Evolutionary conservation across 2,113 vertebrate species (phyloP).

Genomic region (Irena cyanogastra): DNA sequence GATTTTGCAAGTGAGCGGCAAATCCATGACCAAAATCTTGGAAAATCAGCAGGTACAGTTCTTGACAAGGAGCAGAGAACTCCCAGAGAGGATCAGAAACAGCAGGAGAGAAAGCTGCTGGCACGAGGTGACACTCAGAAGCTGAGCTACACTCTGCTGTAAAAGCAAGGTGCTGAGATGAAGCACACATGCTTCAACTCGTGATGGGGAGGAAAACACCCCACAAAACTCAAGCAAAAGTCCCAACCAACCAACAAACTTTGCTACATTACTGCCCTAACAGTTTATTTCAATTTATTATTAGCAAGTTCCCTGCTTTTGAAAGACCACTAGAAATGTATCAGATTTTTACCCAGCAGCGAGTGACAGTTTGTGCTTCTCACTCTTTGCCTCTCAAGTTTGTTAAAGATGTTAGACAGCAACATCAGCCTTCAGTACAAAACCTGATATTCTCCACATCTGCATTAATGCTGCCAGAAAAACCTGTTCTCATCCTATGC

Average conservation of each 20-base stretch:
- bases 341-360: background rate
- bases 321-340: background rate
- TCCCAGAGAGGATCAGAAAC: background rate
- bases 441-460: background rate
- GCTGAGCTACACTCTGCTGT: accelerated
- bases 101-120: background rate
- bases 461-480: background rate
- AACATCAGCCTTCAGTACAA: background rate
- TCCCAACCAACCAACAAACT: background rate
- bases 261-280: background rate
- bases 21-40: background rate
- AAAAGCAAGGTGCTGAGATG: background rate
- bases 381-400: background rate
- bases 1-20: accelerated
- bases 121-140: background rate
- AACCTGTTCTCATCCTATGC: background rate
- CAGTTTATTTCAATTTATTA: background rate
- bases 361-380: background rate
- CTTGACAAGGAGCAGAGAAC: background rate
- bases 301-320: background rate
- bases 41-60: accelerated
- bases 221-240: background rate
- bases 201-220: accelerated
- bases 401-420: background rate
- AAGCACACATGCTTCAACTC: background rate